Percentiles rank a stretch among this genome's conserved stretches.
Conservation (phyloP, 2,113 vertebrate species). For the Lethenteron reissneri region DNA sequence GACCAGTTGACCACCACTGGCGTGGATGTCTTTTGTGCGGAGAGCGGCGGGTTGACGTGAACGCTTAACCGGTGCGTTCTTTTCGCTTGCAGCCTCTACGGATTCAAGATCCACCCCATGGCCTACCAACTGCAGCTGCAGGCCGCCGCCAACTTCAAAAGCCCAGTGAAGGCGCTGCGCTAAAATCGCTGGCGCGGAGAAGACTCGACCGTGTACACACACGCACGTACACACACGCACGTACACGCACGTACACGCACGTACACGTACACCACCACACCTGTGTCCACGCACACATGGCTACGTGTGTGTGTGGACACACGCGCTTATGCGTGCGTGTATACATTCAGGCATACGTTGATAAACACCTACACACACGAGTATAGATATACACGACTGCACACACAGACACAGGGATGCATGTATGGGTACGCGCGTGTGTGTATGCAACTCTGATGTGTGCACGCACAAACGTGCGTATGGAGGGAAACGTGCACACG, state of each 20-base stretch:
- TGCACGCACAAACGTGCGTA: no score
- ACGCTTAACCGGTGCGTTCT: neutral
- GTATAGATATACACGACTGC: neutral
- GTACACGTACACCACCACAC: neutral
- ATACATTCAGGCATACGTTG: neutral
- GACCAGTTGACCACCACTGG: no score
- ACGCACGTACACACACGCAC: neutral
- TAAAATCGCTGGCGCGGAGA: conserved; percentile 16
- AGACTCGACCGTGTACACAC: neutral
- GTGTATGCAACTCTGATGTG: no score
- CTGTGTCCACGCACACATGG: neutral
- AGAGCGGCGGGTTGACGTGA: no score
- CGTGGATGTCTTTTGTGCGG: no score
- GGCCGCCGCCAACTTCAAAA: conserved; percentile 87
- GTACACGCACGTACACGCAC: neutral
- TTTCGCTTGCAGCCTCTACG: conserved; percentile 42
- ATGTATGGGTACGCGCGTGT: no score
- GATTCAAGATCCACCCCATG: conserved; percentile 90
- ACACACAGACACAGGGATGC: neutral
- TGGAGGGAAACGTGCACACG: no score
- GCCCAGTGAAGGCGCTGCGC: conserved; percentile 75
- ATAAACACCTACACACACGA: neutral
- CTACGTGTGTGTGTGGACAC: neutral
- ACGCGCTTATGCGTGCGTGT: neutral
- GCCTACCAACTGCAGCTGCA: conserved; percentile 83